Base-by-base conservation (phyloP, 2,797 vertebrate genomes). In the Danio jaintianensis region DNA sequence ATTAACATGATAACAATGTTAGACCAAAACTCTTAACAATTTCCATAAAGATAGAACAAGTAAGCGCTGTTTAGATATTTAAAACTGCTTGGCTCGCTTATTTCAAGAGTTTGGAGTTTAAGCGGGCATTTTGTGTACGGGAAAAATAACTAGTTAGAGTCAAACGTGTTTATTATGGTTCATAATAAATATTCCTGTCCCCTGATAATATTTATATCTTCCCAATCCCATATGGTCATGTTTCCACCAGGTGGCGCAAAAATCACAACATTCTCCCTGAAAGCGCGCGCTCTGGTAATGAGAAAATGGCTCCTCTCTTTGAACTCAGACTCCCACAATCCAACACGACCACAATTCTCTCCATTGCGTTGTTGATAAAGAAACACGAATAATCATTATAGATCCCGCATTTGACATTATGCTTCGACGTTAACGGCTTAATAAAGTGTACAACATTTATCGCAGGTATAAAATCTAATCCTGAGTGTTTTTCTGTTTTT, bases 321-420 rank as follows among this genome's bases (percentile, higher is more conserved):
- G 20, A 52, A 70, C 76, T 79, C 47, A 4, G n/a, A 62, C 29
- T 50, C 76, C 76, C 76, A 79, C 22, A 79, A 70, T 78, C 12
- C 76, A 70, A 61, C 67, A 61, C 66, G 11, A 29, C 6, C 29
- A 7, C 2, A 67, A n/a, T 20, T 8, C 36, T 20, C n/a, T 18
- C 13, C 36, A 69, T 36, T 13, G 6, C 18, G 18, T 36, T 29
- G 56, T 22, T 67, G 6, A 63, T 16, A 13, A 18, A 40, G 36
- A 55, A 18, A 40, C 4, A 38, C 29, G 29, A 29, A 29, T 29
- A 29, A 29, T 3, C 29, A 29, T 29, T 29, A 29, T 29, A 29
- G 1, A 29, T 29, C 29, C 29, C 29, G 29, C 3, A 3, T 12
- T 6, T 66, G 16, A 15, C 0, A 4, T 3, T 36, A 13, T 36